Base-by-base conservation (phyloP, 2,888 invertebrate species). In the Andrena camellia region DNA sequence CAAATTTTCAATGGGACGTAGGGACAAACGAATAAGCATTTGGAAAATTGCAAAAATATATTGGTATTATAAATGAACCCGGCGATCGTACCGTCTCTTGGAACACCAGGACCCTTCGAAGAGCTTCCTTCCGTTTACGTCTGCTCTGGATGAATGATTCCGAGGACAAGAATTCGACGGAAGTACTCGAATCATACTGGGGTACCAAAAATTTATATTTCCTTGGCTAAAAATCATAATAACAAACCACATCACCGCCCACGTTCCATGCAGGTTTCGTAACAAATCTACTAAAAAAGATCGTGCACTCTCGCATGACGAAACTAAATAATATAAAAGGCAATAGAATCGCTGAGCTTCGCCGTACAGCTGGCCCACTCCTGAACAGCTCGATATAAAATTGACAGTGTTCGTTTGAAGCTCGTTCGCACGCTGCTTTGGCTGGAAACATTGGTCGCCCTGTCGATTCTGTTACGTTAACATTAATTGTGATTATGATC, bases 61-160 rank as follows among this genome's bases (percentile, higher is more conserved):
- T 93, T 93, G 92, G 92, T 93, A 93, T 93, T 93, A 93, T 93
- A 93, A 93, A 92, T 88, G 89, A 92, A 66, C 62, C 62, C 48
- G 66, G 75, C 29, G 74, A 29, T 83, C 62, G 70, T 81, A 76
- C 79, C 52, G 60, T 76, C 82, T 79, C 26, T 81, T 66, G 17
- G 60, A 66, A 63, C 67, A 68, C 54, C 68, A 42, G 20, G 20
- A 52, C 26, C 6, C 31, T 60, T 29, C 23, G n/a, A 52, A 33
- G 10, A 63, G 2, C 23, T n/a, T 62, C 69, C n/a, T 29, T 52
- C 31, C 29, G 7, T 17, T 59, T 23, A n/a, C 54, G 42, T 76
- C 29, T n/a, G 2, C 59, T 62, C 48, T 20, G 48, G 26, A 26
- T 4, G 26, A 35, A 33, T n/a, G n/a, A n/a, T n/a, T n/a, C n/a